A percentile compares a stretch with the other conserved stretches of the same genome.
phyloP scores from a whole-genome alignment of 2,888 invertebrate genomes.

The Pocota personata region DNA sequence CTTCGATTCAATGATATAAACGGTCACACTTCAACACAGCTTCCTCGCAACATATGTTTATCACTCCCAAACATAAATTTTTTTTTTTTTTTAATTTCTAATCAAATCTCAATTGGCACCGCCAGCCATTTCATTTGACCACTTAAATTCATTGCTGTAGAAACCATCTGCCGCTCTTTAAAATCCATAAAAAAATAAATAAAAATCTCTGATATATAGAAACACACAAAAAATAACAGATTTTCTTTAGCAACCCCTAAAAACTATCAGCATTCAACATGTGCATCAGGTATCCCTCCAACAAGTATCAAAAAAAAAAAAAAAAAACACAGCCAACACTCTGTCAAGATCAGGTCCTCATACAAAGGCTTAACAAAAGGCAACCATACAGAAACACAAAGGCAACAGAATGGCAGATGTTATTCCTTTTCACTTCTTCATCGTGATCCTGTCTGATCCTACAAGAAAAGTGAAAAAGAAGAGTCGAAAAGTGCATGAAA shows the following conservation, averaged over 20 bases:
- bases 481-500: conserved; percentile 24
- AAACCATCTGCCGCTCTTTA: conserved; percentile 50
- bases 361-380: conserved; percentile 46
- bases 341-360: conserved; percentile 45
- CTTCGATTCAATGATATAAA: no score
- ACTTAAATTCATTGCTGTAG: conserved; percentile 27
- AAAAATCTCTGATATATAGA: conserved; percentile 18
- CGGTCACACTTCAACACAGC: neutral
- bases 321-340: conserved; percentile 13
- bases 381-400: conserved; percentile 34
- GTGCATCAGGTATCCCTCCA: conserved; percentile 59
- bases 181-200: conserved; percentile 28
- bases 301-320: conserved; percentile 13
- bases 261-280: conserved; percentile 56
- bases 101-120: neutral
- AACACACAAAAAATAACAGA: conserved; percentile 20
- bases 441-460: conserved; percentile 35
- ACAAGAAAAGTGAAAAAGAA: conserved; percentile 15
- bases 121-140: conserved; percentile 13
- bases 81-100: neutral
- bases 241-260: conserved; percentile 55
- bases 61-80: neutral
- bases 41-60: neutral
- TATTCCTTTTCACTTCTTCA: neutral
- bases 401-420: conserved; percentile 38